Percentiles rank a stretch among this genome's conserved stretches.
These are phyloP conservation scores for Benthosema pterotum DNA, from an alignment of 2,797 vertebrate genomes.

Conservation along the genomic window DNA sequence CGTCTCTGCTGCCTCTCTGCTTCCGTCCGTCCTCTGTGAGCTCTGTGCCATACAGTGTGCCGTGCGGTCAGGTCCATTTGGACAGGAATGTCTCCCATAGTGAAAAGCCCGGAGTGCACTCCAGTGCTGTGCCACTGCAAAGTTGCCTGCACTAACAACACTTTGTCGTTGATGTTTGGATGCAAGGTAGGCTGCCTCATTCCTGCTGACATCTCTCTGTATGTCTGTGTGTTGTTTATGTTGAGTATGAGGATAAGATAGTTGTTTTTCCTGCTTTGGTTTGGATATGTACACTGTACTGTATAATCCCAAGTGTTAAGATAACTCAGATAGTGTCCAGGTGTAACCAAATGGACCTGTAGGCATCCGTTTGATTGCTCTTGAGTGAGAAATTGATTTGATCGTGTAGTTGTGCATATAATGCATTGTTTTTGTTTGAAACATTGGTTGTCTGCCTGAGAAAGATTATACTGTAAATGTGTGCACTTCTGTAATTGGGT, in stretches of 20 bases:
- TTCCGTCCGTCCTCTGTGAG: constrained; percentile 14
- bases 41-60: constrained; percentile 17
- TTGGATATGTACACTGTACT: background rate
- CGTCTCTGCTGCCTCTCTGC: constrained; percentile 36
- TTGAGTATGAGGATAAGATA: background rate
- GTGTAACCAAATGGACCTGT: too few relatives aligned
- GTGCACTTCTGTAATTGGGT: background rate
- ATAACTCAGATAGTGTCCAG: too few relatives aligned
- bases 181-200: constrained; percentile 89
- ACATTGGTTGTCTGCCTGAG: background rate
- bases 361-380: too few relatives aligned
- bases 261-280: background rate
- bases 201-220: constrained; percentile 16
- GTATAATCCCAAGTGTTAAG: too few relatives aligned
- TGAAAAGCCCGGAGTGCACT: constrained; percentile 87
- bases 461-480: background rate
- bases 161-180: constrained; percentile 95
- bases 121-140: constrained; percentile 97
- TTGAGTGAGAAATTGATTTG: too few relatives aligned
- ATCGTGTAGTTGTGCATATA: background rate
- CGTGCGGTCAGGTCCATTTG: constrained; percentile 49
- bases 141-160: constrained; percentile 95
- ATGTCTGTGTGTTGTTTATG: background rate
- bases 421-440: constrained; percentile 10
- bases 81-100: constrained; percentile 90